These are phyloP conservation scores for Cyrtorhinus lividipennis DNA, from an alignment of 1,140 invertebrate species.

Conservation along the genomic window DNA sequence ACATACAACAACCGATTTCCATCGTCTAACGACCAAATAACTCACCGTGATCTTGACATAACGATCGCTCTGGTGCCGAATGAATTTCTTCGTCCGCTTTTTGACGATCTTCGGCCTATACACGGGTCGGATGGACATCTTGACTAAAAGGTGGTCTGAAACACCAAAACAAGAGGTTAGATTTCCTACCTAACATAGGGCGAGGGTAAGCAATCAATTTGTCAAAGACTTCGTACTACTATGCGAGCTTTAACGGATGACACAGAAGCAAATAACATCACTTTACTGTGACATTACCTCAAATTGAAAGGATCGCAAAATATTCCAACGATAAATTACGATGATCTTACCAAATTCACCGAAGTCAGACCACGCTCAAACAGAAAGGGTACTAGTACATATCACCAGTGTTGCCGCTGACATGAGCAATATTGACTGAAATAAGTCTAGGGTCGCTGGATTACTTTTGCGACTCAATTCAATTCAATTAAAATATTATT, in stretches of 20 bases:
- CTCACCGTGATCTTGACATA: constrained; percentile 87
- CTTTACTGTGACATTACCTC: not conserved
- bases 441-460: too few relatives aligned
- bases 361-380: not conserved
- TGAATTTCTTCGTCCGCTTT: constrained; percentile 93
- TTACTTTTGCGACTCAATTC: too few relatives aligned
- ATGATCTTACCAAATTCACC: not conserved
- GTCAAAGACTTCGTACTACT: not conserved
- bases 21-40: too few relatives aligned
- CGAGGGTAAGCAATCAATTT: not conserved
- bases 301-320: not conserved
- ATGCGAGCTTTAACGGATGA: not conserved
- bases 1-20: too few relatives aligned
- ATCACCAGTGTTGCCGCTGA: not conserved
- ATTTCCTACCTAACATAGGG: too few relatives aligned
- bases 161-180: not conserved
- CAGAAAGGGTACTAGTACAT: not conserved
- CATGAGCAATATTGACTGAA: too few relatives aligned
- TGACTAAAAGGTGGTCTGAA: constrained; percentile 15
- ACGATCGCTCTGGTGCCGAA: constrained; percentile 89
- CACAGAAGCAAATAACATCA: not conserved
- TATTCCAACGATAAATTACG: not conserved
- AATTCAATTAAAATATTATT: too few relatives aligned
- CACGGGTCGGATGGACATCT: constrained; percentile 75
- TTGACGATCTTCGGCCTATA: constrained; percentile 82